Percentiles rank a stretch among this genome's conserved stretches.
These are phyloP conservation scores for Chaenocephalus aceratus DNA, from an alignment of 2,113 vertebrate species.

Conservation along the genomic window DNA sequence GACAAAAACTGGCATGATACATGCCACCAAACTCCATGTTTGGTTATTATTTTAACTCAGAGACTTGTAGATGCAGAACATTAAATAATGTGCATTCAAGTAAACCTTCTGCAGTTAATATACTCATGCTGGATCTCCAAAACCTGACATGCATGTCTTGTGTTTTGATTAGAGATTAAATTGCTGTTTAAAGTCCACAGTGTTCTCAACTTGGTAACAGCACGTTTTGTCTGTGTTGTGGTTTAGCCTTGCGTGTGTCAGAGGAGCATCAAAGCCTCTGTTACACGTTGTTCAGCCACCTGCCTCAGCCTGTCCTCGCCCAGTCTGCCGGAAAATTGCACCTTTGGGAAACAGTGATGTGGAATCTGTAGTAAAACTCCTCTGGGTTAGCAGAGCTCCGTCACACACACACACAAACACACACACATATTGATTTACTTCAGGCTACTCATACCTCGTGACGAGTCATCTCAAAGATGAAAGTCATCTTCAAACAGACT, in stretches of 20 bases:
- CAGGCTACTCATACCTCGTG: slow-evolving; percentile 25
- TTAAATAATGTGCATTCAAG: not conserved
- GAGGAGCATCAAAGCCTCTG: slow-evolving; percentile 45
- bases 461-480: slow-evolving; percentile 24
- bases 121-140: not conserved
- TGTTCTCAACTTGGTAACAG: slow-evolving; percentile 1
- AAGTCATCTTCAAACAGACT: slow-evolving; percentile 3
- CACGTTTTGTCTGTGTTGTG: slow-evolving; percentile 31
- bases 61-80: too few relatives aligned
- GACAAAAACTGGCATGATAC: too few relatives aligned
- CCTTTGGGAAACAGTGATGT: slow-evolving; percentile 39
- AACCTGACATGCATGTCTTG: not conserved
- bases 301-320: slow-evolving; percentile 58
- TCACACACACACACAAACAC: not conserved
- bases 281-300: slow-evolving; percentile 31
- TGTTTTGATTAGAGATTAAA: slow-evolving; percentile 32
- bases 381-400: not conserved
- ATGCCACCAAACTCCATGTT: too few relatives aligned
- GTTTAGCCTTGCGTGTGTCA: slow-evolving; percentile 31
- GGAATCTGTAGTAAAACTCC: slow-evolving; percentile 5
- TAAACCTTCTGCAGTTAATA: not conserved
- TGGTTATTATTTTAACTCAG: too few relatives aligned
- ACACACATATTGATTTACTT: slow-evolving; percentile 1
- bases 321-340: slow-evolving; percentile 60
- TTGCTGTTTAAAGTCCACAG: slow-evolving; percentile 6